phyloP scores from a whole-genome alignment of 2,888 invertebrate species.

The Drosophila antonietae region DNA sequence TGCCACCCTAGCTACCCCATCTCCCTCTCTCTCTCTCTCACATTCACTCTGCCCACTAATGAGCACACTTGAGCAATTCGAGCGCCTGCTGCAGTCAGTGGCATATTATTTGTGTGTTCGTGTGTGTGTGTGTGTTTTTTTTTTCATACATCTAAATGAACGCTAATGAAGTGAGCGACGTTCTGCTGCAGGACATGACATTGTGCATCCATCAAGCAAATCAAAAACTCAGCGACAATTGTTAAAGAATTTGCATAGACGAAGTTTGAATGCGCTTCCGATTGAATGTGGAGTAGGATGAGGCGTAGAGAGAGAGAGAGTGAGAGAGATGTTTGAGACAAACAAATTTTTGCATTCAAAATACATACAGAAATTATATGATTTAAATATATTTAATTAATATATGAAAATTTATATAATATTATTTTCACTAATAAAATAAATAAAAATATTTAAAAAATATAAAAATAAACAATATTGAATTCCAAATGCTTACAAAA shows the following conservation, averaged over 20 bases:
- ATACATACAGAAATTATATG: no score
- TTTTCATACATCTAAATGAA: constrained; percentile 16
- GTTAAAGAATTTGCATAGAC: not conserved
- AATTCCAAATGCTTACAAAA: no score
- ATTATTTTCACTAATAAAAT: no score
- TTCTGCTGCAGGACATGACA: constrained; percentile 69
- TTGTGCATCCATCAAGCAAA: constrained; percentile 72
- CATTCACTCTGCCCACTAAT: constrained; percentile 50
- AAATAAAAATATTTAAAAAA: no score
- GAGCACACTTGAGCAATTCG: constrained; percentile 67
- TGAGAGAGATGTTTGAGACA: no score
- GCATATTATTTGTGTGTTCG: constrained; percentile 51
- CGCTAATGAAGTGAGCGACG: constrained; percentile 62
- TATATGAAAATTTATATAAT: no score
- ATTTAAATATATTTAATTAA: no score
- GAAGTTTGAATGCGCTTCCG: constrained; percentile 34
- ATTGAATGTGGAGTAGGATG: not conserved
- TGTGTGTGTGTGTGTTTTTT: not conserved
- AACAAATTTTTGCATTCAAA: no score
- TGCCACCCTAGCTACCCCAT: constrained; percentile 19
- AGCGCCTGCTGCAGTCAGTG: constrained; percentile 48
- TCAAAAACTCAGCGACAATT: constrained; percentile 33
- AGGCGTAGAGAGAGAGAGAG: not conserved
- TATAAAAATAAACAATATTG: no score
- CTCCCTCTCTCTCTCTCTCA: constrained; percentile 10